Conservation (phyloP, 2,797 vertebrate species). For the Anolis apletophallus region DNA sequence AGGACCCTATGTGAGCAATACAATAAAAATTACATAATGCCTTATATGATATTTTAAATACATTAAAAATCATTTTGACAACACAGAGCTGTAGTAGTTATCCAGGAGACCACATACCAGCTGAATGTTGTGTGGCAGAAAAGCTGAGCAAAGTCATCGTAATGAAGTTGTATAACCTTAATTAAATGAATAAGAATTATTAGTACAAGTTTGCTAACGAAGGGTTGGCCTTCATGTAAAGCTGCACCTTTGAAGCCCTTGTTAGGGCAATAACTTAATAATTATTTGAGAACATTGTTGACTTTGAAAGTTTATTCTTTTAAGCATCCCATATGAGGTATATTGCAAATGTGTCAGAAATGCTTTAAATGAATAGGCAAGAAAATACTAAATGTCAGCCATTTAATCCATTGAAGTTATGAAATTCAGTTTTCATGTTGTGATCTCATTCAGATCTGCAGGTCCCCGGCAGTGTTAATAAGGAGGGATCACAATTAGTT, state of each 20-base stretch:
- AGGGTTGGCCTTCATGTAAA: not conserved
- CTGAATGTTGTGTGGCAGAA: not conserved
- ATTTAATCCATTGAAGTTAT: not conserved
- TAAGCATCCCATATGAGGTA: not conserved
- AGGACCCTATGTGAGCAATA: not conserved
- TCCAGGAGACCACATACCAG: not conserved
- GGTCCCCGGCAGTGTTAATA: not conserved
- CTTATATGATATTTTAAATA: not conserved
- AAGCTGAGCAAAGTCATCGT: not conserved
- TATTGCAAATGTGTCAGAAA: not conserved
- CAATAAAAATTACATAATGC: not conserved
- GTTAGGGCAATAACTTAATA: not conserved
- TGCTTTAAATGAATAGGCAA: not conserved
- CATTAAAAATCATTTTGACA: not conserved
- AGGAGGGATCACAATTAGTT: not conserved
- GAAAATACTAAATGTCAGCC: not conserved
- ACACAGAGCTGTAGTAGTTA: not conserved
- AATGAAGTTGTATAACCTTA: not conserved
- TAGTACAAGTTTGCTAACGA: not conserved
- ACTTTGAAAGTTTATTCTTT: not conserved
- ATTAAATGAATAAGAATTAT: not conserved
- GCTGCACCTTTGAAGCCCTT: not conserved
- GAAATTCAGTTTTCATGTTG: not conserved
- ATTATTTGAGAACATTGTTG: not conserved
- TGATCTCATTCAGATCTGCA: slow-evolving; percentile 3